Evolutionary conservation across 2,797 vertebrate species (phyloP).

Genomic region (Pristis pectinata): DNA sequence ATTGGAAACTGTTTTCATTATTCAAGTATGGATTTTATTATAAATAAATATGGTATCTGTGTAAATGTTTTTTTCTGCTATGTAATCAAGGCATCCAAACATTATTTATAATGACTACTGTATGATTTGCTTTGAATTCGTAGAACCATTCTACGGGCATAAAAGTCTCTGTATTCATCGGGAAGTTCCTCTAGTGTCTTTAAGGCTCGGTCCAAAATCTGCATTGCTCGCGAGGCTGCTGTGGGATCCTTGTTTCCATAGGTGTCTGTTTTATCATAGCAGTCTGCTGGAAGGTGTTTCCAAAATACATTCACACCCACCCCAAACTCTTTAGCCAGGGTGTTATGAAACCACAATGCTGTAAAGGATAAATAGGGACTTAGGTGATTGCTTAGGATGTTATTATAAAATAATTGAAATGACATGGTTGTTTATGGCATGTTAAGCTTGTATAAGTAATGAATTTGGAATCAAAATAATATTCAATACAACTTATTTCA

Average conservation of each 20-base stretch:
- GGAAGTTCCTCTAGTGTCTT: constrained; percentile 80
- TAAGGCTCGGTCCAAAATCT: constrained; percentile 72
- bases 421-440: not conserved
- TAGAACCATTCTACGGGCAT: constrained; percentile 83
- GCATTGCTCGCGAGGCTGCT: constrained; percentile 69
- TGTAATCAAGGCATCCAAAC: not conserved
- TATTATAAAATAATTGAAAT: not conserved
- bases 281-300: constrained; percentile 76
- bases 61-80: not conserved
- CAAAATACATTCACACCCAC: constrained; percentile 90
- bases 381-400: not conserved
- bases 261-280: constrained; percentile 83
- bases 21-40: not conserved
- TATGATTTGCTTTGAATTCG: constrained; percentile 71
- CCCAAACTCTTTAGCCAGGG: constrained; percentile 81
- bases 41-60: not conserved
- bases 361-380: constrained; percentile 33
- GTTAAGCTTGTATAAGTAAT: not conserved
- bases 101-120: constrained; percentile 49
- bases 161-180: constrained; percentile 83
- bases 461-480: not conserved
- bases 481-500: not conserved
- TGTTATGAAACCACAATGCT: constrained; percentile 97
- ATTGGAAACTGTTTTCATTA: not conserved
- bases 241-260: constrained; percentile 87